Evolutionary conservation across 2,888 invertebrate species (phyloP), one percentile per base, ranked within the genome.

Genomic region (Imbricaverruca yamaguchii): DNA sequence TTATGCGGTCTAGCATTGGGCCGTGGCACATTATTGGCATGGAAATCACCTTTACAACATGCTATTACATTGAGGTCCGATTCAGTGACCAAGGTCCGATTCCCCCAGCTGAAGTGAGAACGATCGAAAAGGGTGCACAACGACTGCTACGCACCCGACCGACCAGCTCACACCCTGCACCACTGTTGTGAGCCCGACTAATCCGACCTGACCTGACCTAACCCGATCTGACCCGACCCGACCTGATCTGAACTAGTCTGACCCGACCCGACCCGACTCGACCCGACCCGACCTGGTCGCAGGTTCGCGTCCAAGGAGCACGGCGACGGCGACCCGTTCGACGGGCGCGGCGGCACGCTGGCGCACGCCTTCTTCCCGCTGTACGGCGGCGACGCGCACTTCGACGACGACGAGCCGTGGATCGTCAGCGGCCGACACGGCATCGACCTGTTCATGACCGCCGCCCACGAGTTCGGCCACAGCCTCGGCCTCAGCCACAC

Each of bases 321-420:
- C 86, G 96, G 96, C 0, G 97, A 97, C 87, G 96, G 96, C 3
- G 97, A 97, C 89, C 95, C 97, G 13, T 97, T 98, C 86, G 97
- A 98, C 87, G 97, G 97, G 57, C 93, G 93, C 78, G 97, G 96
- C 81, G 95, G 95, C 84, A 97, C 96, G 82, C 89, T 97, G 83
- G 97, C 97, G 21, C 97, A 97, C 86, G 97, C 97, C 78, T 98
- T 95, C 87, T 97, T 97, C 89, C 97, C 98, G 0, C 93, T 94
- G 15, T 98, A 95, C 87, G 98, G 98, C 56, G 98, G 98, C n/a
- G 97, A 97, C 87, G 97, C 97, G 65, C 98, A 98, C 89, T 98
- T 98, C 86, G 98, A 98, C 87, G 97, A 97, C 85, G 92, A 95
- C 61, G 98, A 98, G 88, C 90, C 91, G 84, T 98, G 98, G 98